Conservation (phyloP, 2,888 invertebrate genomes). For the Isoperla grammatica region DNA sequence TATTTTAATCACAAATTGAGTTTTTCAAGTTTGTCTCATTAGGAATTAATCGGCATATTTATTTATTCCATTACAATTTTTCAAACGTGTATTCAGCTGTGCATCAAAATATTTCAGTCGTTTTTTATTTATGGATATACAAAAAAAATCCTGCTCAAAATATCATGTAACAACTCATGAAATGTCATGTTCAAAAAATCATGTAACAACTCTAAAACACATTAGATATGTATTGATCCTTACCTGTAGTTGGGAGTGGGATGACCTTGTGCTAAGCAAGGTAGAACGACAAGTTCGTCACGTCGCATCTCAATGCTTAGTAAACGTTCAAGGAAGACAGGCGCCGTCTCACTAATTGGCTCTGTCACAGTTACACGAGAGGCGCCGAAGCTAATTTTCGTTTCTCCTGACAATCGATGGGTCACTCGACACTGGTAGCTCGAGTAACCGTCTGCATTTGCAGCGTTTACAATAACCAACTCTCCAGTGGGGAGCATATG, state of each 20-base stretch:
- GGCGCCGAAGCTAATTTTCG: conserved; percentile 30
- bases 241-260: conserved; percentile 31
- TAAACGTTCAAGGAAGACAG: conserved; percentile 25
- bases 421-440: conserved; percentile 35
- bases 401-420: conserved; percentile 35
- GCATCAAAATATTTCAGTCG: too few relatives aligned
- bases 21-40: too few relatives aligned
- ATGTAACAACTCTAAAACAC: too few relatives aligned
- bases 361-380: conserved; percentile 30
- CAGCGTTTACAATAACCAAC: conserved; percentile 35
- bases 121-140: too few relatives aligned
- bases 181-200: too few relatives aligned
- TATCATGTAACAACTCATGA: too few relatives aligned
- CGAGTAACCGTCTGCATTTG: conserved; percentile 33
- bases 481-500: conserved; percentile 37
- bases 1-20: too few relatives aligned
- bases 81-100: too few relatives aligned
- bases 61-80: too few relatives aligned
- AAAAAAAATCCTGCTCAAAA: too few relatives aligned
- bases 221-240: too few relatives aligned
- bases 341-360: conserved; percentile 23
- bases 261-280: conserved; percentile 28
- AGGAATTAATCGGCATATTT: too few relatives aligned
- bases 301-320: conserved; percentile 28
- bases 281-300: conserved; percentile 30